Percentiles rank a stretch among this genome's conserved stretches.
Evolutionary conservation across 2,113 vertebrate species (phyloP).

Genomic region (Lophotis ruficrista): DNA sequence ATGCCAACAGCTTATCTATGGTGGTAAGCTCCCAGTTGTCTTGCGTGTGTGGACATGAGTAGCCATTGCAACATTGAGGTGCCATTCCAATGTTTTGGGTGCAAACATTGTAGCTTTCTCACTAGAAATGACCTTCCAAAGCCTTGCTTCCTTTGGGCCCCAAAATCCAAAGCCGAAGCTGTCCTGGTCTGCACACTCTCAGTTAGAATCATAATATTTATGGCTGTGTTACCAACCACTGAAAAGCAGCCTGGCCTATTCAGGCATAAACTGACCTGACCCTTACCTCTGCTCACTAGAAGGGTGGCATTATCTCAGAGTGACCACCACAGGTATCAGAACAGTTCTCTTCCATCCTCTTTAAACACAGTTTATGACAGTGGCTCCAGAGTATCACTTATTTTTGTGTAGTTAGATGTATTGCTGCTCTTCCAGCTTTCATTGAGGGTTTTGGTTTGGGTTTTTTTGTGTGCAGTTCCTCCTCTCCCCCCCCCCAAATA

Average conservation of each 20-base stretch:
- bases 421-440: neutral
- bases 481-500: neutral
- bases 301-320: neutral
- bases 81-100: neutral
- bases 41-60: neutral
- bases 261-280: neutral
- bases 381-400: neutral
- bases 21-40: neutral
- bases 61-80: neutral
- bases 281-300: neutral
- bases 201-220: neutral
- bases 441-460: neutral
- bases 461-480: neutral
- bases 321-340: neutral
- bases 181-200: neutral
- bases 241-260: neutral
- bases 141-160: neutral
- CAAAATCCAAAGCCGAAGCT: neutral
- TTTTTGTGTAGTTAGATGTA: neutral
- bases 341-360: neutral
- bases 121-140: neutral
- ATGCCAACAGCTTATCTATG: neutral
- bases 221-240: neutral
- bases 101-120: neutral
- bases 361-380: slow-evolving; percentile 3